phyloP scores from a whole-genome alignment of 2,113 vertebrate species.

The Indicator maculatus region DNA sequence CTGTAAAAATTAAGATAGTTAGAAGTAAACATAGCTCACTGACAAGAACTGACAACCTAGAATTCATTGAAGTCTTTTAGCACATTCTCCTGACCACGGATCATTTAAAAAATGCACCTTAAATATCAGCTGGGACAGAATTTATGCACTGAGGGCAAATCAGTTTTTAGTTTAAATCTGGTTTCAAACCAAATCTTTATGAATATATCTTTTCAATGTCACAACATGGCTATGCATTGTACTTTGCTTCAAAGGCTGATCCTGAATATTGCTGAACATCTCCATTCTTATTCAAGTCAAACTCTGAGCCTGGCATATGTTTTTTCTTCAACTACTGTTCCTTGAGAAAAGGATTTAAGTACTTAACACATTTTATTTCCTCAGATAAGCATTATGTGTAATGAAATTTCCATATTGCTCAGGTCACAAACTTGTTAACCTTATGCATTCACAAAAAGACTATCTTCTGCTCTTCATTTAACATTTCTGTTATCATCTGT shows the following conservation, averaged over 20 bases:
- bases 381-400: constrained; percentile 18
- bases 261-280: neutral
- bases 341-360: constrained; percentile 11
- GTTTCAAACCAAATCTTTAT: constrained; percentile 1
- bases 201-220: neutral
- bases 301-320: neutral
- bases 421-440: constrained; percentile 52
- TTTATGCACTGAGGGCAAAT: constrained; percentile 25
- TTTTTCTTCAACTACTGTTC: constrained; percentile 10
- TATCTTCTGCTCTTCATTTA: constrained; percentile 42
- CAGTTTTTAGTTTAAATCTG: neutral
- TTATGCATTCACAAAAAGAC: neutral
- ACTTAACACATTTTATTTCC: constrained; percentile 6
- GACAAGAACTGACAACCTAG: constrained; percentile 17
- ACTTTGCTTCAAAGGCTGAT: neutral
- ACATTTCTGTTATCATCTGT: constrained; percentile 30
- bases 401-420: constrained; percentile 21
- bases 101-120: too few relatives aligned
- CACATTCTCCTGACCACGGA: neutral
- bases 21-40: constrained; percentile 1
- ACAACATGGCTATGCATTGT: neutral
- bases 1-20: neutral
- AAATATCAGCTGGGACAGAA: neutral
- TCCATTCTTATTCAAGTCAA: constrained; percentile 2
- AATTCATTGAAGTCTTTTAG: constrained; percentile 1